Evolutionary conservation across 1,140 invertebrate genomes (phyloP).

Genomic region (Paracyclopina nana): DNA sequence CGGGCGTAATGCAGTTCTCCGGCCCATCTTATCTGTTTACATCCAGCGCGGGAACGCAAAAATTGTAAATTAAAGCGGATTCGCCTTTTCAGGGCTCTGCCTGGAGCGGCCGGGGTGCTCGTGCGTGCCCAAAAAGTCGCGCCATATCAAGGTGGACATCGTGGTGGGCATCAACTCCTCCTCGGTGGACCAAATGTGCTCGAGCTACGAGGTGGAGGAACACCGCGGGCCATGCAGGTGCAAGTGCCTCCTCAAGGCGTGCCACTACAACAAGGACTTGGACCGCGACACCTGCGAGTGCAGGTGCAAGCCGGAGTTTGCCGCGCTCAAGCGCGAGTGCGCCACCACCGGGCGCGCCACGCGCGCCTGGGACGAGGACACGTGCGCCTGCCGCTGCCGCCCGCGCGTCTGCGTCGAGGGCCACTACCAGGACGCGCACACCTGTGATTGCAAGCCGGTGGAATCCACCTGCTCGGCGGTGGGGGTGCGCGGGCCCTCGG

Average conservation of each 20-base stretch:
- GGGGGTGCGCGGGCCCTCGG: no score
- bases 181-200: not conserved
- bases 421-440: conserved; percentile 2
- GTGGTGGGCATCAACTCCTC: not conserved
- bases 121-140: not conserved
- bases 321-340: not conserved
- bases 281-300: not conserved
- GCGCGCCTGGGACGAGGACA: not conserved
- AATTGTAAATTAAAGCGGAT: no score
- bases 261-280: conserved; percentile 1
- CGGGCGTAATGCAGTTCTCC: no score
- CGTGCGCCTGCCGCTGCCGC: not conserved
- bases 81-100: not conserved
- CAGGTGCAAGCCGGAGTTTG: not conserved
- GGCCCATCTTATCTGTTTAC: no score
- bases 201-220: not conserved
- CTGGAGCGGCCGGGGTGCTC: not conserved
- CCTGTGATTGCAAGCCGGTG: not conserved
- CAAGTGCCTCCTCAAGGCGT: not conserved
- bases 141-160: not conserved
- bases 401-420: not conserved
- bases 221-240: not conserved
- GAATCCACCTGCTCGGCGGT: not conserved
- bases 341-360: not conserved
- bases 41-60: no score